phyloP scores from a whole-genome alignment of 1,140 invertebrate genomes.

The Zaprionus ornatus region DNA sequence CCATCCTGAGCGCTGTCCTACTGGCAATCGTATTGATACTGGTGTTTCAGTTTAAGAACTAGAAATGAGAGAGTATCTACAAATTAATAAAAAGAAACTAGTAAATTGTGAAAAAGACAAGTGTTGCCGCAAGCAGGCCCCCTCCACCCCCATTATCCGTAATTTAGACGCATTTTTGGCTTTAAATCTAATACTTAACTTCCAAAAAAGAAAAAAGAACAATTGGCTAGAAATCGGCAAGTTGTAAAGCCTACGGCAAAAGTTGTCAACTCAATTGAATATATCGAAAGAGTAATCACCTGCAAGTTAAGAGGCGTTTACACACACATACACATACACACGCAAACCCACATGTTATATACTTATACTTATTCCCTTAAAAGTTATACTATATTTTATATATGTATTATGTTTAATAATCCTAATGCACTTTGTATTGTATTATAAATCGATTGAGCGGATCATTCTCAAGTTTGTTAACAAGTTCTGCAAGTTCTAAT shows the following conservation, averaged over 20 bases:
- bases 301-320: conserved; percentile 30
- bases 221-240: conserved; percentile 38
- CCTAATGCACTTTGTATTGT: conserved; percentile 72
- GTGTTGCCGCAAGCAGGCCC: conserved; percentile 60
- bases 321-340: conserved; percentile 38
- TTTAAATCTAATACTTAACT: conserved; percentile 57
- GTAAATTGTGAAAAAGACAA: conserved; percentile 74
- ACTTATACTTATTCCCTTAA: conserved; percentile 56
- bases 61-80: conserved; percentile 33
- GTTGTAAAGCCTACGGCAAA: conserved; percentile 42
- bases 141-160: conserved; percentile 10
- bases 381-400: conserved; percentile 69
- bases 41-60: conserved; percentile 77
- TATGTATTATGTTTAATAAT: conserved; percentile 58
- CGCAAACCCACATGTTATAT: conserved; percentile 55
- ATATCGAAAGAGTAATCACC: conserved; percentile 59
- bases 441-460: conserved; percentile 64
- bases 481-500: conserved; percentile 49
- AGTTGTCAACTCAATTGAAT: conserved; percentile 43
- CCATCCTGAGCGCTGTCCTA: conserved; percentile 88
- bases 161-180: conserved; percentile 69
- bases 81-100: conserved; percentile 49
- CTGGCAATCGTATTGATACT: conserved; percentile 87
- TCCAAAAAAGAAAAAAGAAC: conserved; percentile 30
- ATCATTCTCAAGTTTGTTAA: conserved; percentile 53